Evolutionary conservation across 92 coral and sea anemone species (phyloP), one percentile per base, ranked within the genome.

Genomic region (Actinostola sp.): DNA sequence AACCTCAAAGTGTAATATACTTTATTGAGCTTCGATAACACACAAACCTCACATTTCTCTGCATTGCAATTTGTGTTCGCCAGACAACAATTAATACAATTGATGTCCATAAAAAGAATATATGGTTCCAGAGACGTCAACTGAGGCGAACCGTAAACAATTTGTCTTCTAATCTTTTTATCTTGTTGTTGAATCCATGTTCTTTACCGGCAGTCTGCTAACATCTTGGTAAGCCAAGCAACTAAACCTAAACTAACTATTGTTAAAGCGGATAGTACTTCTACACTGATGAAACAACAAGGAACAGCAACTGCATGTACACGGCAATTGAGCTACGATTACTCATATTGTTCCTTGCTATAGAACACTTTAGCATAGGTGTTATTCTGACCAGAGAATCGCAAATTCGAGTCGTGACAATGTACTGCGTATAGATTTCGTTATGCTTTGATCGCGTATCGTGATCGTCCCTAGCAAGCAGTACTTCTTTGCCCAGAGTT

Each of bases 161-260:
- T 27, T 29, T 57, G 36, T 17, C 44, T 33, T n/a, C 23, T 68
- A 68, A 68, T 68, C 74, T 68, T 33, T 23, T 50, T 27, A 68
- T 68, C 61, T 29, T 48, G 39, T 50, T 20, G 61, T 68, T 21
- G 43, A 20, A 49, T 32, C 19, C 30, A 61, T 61, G 66, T 61
- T 61, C 34, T 51, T 29, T 33, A 44, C 45, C 41, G 49, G 28
- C 57, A 41, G 42, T 56, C 74, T 25, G 62, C 42, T 48, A 50
- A 44, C 74, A 68, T n/a, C 57, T 68, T 51, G 74, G 27, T 32
- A 21, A 51, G 61, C 74, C 38, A 34, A 66, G 74, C 28, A 35
- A 51, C 46, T 15, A 17, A 4, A 33, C n/a, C 61, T 32, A 54
- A 48, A 28, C 39, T n/a, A n/a, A n/a, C n/a, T n/a, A n/a, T n/a